phyloP scores from a whole-genome alignment of 2,113 vertebrate genomes.

The Oreochromis aureus region DNA sequence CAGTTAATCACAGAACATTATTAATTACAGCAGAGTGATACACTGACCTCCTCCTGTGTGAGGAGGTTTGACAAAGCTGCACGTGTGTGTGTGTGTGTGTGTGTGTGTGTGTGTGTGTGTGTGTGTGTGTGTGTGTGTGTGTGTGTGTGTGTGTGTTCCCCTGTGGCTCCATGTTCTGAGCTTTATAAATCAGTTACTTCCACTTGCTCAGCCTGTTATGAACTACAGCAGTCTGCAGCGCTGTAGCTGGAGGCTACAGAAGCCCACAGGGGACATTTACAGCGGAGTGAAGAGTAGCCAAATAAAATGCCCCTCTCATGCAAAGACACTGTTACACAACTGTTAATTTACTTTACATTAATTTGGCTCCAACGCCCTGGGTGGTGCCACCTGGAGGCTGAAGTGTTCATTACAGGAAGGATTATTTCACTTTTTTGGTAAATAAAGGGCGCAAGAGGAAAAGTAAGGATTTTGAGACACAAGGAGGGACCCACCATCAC shows the following conservation, averaged over 20 bases:
- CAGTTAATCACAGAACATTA: conserved; percentile 8
- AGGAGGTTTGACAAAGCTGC: neutral
- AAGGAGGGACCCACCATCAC: neutral
- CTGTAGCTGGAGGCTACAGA: neutral
- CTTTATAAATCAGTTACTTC: neutral
- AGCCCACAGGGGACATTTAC: neutral
- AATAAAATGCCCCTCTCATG: neutral
- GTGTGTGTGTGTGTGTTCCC: neutral
- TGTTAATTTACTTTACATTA: neutral
- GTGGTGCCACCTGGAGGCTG: neutral
- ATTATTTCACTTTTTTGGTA: neutral
- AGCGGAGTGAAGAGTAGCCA: neutral
- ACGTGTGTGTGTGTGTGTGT: neutral
- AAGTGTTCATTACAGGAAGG: neutral
- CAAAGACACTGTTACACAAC: neutral
- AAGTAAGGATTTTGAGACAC: neutral
- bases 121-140: too few species aligned
- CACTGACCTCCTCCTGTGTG: neutral
- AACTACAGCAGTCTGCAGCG: neutral
- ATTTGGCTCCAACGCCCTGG: neutral
- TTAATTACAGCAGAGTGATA: conserved; percentile 1
- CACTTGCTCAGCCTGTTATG: neutral
- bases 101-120: neutral
- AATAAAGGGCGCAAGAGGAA: neutral
- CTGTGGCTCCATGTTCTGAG: neutral